Evolutionary conservation across 2,113 vertebrate genomes (phyloP).

Genomic region (Neomonachus schauinslandi): DNA sequence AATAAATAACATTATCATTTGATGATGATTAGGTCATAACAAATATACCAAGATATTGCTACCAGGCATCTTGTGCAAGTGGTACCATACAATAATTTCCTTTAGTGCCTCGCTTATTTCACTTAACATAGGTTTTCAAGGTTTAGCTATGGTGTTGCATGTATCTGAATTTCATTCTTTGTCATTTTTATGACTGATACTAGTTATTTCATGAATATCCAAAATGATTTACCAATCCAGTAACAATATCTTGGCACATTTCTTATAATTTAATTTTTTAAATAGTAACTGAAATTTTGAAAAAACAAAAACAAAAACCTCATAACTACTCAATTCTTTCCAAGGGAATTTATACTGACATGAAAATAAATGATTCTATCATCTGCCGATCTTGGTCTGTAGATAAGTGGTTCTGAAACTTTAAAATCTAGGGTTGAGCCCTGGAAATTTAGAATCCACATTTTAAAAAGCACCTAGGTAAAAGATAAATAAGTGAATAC

Average conservation of each 20-base stretch:
- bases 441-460: neutral
- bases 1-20: neutral
- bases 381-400: neutral
- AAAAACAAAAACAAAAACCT: neutral
- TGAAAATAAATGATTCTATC: neutral
- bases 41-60: neutral
- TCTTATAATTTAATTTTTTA: slow-evolving; percentile 16
- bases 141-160: neutral
- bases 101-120: neutral
- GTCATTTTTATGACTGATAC: neutral
- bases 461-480: neutral
- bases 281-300: neutral
- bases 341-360: neutral
- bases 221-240: neutral
- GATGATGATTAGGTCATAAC: neutral
- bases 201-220: neutral
- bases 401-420: neutral
- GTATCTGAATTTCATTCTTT: neutral
- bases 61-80: neutral
- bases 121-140: neutral
- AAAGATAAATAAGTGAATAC: neutral
- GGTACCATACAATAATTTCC: neutral
- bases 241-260: neutral
- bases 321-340: neutral
- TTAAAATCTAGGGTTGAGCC: neutral